These are phyloP conservation scores for Pheosia gnoma DNA, from an alignment of 2,888 invertebrate species.

Conservation along the genomic window DNA sequence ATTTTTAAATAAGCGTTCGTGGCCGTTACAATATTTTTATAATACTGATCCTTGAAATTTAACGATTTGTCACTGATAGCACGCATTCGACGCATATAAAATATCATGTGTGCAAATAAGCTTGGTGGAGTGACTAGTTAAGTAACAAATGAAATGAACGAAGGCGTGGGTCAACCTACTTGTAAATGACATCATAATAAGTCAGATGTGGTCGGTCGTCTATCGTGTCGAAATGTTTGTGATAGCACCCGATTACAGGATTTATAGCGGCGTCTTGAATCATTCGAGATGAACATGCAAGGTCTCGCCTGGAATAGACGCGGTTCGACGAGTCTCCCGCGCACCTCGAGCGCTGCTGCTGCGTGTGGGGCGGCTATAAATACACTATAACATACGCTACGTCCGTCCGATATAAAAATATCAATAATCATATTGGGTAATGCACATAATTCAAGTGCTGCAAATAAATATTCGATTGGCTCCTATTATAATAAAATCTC, in stretches of 20 bases:
- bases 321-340: conserved; percentile 69
- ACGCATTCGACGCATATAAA: background rate
- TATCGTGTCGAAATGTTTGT: background rate
- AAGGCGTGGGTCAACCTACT: conserved; percentile 12
- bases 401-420: conserved; percentile 61
- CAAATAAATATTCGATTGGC: background rate
- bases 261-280: conserved; percentile 24
- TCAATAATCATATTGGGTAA: conserved; percentile 48
- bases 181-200: conserved; percentile 16
- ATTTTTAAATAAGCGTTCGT: background rate
- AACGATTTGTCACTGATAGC: background rate
- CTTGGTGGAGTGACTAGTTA: conserved; percentile 1
- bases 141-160: conserved; percentile 7
- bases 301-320: conserved; percentile 77
- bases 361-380: conserved; percentile 81
- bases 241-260: conserved; percentile 10
- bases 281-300: conserved; percentile 56
- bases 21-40: no score
- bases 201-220: background rate
- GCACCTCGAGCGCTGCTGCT: conserved; percentile 62
- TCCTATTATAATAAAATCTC: background rate
- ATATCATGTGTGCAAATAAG: background rate
- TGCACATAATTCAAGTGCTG: conserved; percentile 40
- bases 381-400: conserved; percentile 64
- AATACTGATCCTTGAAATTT: background rate